Evolutionary conservation across 1,140 invertebrate genomes (phyloP), one percentile per base, ranked within the genome.

Genomic region (Lordiphosa collinella): DNA sequence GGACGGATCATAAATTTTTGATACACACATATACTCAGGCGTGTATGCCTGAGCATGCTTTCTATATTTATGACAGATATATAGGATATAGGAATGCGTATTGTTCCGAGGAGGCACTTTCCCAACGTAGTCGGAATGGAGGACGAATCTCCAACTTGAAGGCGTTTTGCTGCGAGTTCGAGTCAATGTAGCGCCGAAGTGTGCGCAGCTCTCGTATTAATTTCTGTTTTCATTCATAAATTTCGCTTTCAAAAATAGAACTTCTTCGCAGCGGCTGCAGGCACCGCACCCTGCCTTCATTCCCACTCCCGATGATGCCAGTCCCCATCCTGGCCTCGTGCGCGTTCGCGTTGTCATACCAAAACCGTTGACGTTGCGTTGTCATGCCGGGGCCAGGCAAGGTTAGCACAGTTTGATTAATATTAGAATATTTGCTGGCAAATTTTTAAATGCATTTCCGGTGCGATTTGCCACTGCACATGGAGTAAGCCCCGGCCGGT

Each of bases 151-250:
- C 7, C 25, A 29, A 29, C 25, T 29, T 29, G 25, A 29, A 29
- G 6, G 25, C 6, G 7, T 29, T 8, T 29, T 29, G 7, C 25
- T 1, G 25, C 25, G 25, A 8, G 25, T 29, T 31, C 41, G 22
- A 44, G 41, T 31, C 41, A 44, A 44, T 44, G 41, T 44, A 44
- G 11, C 41, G 41, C 41, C 40, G 18, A 32, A 40, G 36, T 47
- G 18, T 48, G 35, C 38, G 57, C 18, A 14, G 36, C 35, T 50
- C 56, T 55, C 32, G 54, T 41, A 57, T 56, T 35, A 51, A 51
- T 55, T 72, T 69, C 43, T 46, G 53, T 66, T 58, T 74, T 71
- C 71, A 74, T 74, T 74, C 71, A 74, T 74, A 71, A 74, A 71
- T 74, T 74, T 62, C 6, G 9, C 6, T 44, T 59, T 58, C 38